Evolutionary conservation across 2,888 invertebrate species (phyloP).

Genomic region (Selenia dentaria): DNA sequence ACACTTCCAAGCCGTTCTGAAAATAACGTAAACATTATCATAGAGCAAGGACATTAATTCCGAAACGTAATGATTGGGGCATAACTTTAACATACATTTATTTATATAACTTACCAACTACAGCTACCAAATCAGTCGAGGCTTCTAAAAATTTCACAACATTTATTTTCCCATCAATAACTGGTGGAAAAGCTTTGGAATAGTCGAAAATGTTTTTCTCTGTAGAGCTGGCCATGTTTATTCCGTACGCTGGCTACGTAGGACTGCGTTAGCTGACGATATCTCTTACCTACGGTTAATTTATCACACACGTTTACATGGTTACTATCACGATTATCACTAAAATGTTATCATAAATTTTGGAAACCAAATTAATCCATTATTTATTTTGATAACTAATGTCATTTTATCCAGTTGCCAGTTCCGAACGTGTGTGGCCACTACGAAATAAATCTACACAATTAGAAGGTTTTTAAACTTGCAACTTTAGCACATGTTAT

Average conservation of each 20-base stretch:
- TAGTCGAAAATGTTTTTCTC: conserved; percentile 42
- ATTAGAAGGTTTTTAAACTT: conserved; percentile 11
- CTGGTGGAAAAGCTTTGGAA: conserved; percentile 78
- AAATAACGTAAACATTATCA: conserved; percentile 43
- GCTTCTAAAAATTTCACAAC: conserved; percentile 86
- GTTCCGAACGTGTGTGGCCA: conserved; percentile 41
- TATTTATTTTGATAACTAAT: conserved; percentile 36
- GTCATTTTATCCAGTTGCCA: conserved; percentile 43
- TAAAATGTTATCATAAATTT: conserved; percentile 28
- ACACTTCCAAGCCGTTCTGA: conserved; percentile 90
- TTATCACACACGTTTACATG: conserved; percentile 38
- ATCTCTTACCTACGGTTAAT: conserved; percentile 27
- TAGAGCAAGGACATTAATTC: background rate
- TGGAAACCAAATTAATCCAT: conserved; percentile 7
- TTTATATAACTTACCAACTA: conserved; percentile 84
- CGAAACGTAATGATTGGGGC: background rate
- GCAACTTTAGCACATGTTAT: conserved; percentile 13
- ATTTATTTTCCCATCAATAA: conserved; percentile 83
- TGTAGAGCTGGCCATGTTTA: conserved; percentile 57
- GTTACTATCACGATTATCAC: conserved; percentile 26
- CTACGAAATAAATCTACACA: conserved; percentile 30
- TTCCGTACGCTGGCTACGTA: conserved; percentile 18
- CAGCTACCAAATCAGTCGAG: conserved; percentile 83
- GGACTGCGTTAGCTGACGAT: conserved; percentile 22
- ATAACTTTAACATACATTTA: too few species aligned